These are phyloP conservation scores for Exocentrus adspersus DNA, from an alignment of 2,888 invertebrate species.

Conservation along the genomic window DNA sequence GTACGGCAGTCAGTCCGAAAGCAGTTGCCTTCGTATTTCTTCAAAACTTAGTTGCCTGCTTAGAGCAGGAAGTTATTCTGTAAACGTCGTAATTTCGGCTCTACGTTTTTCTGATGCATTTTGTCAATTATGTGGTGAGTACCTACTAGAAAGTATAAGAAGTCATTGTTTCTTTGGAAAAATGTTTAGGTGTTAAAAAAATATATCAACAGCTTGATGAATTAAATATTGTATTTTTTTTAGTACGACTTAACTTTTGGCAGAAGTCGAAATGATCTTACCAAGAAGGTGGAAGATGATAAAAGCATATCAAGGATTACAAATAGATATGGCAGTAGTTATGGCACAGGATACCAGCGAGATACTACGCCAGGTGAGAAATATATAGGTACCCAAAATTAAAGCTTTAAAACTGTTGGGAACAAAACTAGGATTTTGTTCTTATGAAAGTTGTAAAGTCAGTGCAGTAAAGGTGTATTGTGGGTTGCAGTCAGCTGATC, in stretches of 20 bases:
- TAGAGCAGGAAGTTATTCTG: too few species aligned
- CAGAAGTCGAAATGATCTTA: constrained; percentile 51
- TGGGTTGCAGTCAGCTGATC: too few species aligned
- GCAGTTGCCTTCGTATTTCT: not conserved
- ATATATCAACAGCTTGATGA: not conserved
- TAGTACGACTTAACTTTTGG: constrained; percentile 58
- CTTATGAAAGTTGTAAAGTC: too few species aligned
- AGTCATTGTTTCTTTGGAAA: too few species aligned
- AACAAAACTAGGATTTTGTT: too few species aligned
- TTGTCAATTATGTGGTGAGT: not conserved
- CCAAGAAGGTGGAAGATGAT: constrained; percentile 52
- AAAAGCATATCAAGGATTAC: constrained; percentile 52
- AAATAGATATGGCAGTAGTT: constrained; percentile 55
- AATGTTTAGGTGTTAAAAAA: too few species aligned
- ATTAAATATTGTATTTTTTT: constrained; percentile 28
- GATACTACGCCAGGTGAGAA: constrained; percentile 47
- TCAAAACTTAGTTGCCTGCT: too few species aligned
- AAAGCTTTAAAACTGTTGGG: too few species aligned
- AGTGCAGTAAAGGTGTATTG: too few species aligned
- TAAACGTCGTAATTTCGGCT: too few species aligned
- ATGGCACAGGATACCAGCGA: constrained; percentile 52
- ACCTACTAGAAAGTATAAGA: too few species aligned
- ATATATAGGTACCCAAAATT: too few species aligned
- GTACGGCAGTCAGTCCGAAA: not conserved
- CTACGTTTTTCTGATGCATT: not conserved